Evolutionary conservation across 2,113 vertebrate genomes (phyloP).

Genomic region (Tragelaphus buxtoni): DNA sequence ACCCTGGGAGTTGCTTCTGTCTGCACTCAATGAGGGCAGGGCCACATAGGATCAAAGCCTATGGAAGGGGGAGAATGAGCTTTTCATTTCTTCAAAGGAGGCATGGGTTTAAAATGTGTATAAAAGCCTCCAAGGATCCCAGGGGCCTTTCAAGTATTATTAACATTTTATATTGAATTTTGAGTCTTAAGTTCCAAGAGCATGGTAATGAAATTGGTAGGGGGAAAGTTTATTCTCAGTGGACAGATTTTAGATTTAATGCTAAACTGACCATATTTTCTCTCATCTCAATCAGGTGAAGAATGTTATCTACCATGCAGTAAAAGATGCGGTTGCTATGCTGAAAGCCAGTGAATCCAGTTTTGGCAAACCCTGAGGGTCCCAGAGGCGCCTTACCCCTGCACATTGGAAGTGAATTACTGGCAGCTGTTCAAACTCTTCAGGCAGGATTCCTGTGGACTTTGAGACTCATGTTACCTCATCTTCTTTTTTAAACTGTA

Average conservation of each 20-base stretch:
- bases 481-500: constrained; percentile 80
- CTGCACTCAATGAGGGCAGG: not conserved
- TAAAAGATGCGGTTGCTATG: constrained; percentile 85
- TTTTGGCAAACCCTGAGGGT: constrained; percentile 74
- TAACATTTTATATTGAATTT: not conserved
- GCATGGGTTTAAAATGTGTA: not conserved
- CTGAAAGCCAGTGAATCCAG: constrained; percentile 82
- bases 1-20: not conserved
- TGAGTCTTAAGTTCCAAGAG: not conserved
- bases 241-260: not conserved
- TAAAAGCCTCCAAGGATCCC: not conserved
- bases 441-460: constrained; percentile 82
- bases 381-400: constrained; percentile 54
- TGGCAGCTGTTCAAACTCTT: constrained; percentile 82
- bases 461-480: constrained; percentile 84
- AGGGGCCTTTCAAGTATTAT: not conserved
- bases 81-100: not conserved
- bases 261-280: not conserved
- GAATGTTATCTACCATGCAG: constrained; percentile 88
- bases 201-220: not conserved
- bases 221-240: not conserved
- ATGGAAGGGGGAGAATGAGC: not conserved
- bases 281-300: constrained; percentile 77
- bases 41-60: not conserved
- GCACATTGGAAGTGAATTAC: constrained; percentile 65